These are phyloP conservation scores for Nymphalis c-album DNA, from an alignment of 2,888 invertebrate genomes.

Conservation along the genomic window DNA sequence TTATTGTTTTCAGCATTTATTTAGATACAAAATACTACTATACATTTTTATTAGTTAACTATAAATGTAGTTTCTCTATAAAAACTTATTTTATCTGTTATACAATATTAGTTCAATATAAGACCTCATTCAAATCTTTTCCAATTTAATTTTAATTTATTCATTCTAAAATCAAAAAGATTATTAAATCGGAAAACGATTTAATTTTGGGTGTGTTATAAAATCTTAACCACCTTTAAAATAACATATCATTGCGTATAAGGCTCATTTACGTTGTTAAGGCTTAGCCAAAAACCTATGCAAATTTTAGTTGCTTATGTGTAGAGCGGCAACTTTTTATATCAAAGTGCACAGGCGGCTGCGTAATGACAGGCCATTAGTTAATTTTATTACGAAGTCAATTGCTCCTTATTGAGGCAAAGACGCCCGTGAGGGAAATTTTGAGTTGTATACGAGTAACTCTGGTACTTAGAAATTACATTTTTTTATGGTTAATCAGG, in stretches of 20 bases:
- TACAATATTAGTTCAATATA: neutral
- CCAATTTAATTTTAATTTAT: slow-evolving; percentile 6
- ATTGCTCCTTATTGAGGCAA: slow-evolving; percentile 46
- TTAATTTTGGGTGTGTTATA: neutral
- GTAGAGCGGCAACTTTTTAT: slow-evolving; percentile 38
- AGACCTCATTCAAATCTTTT: neutral
- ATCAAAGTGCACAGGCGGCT: slow-evolving; percentile 40
- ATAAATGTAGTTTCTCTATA: neutral
- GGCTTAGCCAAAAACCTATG: slow-evolving; percentile 37
- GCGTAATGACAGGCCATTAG: slow-evolving; percentile 51
- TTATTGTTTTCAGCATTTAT: too few species aligned
- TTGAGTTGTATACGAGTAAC: slow-evolving; percentile 31
- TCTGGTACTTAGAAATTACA: slow-evolving; percentile 34
- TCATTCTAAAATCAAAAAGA: slow-evolving; percentile 5
- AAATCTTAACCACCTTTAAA: slow-evolving; percentile 7
- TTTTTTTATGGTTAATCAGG: slow-evolving; percentile 29
- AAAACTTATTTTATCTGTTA: neutral
- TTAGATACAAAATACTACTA: too few species aligned
- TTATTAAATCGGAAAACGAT: neutral
- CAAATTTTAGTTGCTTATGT: slow-evolving; percentile 35
- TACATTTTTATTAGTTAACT: too few species aligned
- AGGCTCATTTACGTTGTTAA: slow-evolving; percentile 14
- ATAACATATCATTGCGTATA: slow-evolving; percentile 13
- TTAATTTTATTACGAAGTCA: slow-evolving; percentile 45
- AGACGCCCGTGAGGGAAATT: slow-evolving; percentile 37